A percentile compares a stretch with the other conserved stretches of the same genome.
Evolutionary conservation across 1,140 invertebrate genomes (phyloP).

Genomic region (Mya arenaria): DNA sequence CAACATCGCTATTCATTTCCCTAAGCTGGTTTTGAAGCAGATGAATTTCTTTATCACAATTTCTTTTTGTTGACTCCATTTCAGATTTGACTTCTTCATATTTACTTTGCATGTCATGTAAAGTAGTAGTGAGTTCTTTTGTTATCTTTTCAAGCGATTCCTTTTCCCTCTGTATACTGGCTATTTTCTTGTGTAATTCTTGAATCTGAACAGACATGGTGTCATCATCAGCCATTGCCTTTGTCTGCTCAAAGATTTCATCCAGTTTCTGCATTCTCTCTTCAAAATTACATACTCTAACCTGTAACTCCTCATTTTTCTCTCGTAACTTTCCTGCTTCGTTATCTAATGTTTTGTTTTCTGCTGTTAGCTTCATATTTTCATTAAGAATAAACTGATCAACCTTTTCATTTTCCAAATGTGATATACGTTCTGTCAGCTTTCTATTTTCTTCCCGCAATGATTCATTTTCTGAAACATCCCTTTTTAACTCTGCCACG

Average conservation of each 20-base stretch:
- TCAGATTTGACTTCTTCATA: conserved; percentile 61
- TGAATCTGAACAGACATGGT: conserved; percentile 22
- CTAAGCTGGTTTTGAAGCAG: conserved; percentile 61
- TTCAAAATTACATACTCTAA: not conserved
- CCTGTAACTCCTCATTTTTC: conserved; percentile 35
- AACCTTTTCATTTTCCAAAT: too few species aligned
- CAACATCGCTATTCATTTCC: conserved; percentile 62
- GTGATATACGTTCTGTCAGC: too few species aligned
- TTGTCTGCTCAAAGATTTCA: conserved; percentile 33
- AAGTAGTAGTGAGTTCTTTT: conserved; percentile 33
- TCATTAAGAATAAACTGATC: too few species aligned
- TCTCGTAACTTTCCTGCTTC: not conserved
- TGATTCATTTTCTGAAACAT: too few species aligned
- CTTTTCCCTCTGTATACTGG: conserved; percentile 30
- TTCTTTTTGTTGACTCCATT: conserved; percentile 57
- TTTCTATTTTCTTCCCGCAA: too few species aligned
- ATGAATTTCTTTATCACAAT: conserved; percentile 61
- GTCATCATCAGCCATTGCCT: conserved; percentile 23
- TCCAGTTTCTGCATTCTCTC: conserved; percentile 18
- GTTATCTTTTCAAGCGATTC: conserved; percentile 7
- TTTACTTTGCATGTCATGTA: conserved; percentile 51
- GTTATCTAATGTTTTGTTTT: not conserved
- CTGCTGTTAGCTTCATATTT: too few species aligned
- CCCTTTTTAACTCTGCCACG: too few species aligned
- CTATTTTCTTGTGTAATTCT: conserved; percentile 5